phyloP scores from a whole-genome alignment of 2,113 vertebrate species.

The Chionodraco myersi region DNA sequence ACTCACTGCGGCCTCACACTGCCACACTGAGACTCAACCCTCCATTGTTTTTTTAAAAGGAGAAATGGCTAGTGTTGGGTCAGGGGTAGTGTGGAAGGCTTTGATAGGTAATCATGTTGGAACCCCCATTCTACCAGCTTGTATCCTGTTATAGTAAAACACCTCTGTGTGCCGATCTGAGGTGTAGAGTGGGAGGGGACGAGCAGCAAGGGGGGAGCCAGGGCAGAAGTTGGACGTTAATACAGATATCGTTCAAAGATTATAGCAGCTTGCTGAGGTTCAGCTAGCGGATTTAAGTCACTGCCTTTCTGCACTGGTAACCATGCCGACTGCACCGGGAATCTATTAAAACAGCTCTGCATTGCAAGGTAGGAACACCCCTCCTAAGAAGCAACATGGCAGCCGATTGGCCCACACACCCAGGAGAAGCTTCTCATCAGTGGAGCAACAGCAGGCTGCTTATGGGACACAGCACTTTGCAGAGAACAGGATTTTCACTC shows the following conservation, averaged over 20 bases:
- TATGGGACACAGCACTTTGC: conserved; percentile 68
- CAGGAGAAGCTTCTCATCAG: conserved; percentile 81
- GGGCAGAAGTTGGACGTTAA: conserved; percentile 74
- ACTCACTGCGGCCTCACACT: conserved; percentile 21
- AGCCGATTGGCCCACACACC: conserved; percentile 70
- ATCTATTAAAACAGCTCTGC: conserved; percentile 79
- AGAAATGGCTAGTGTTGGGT: conserved; percentile 60
- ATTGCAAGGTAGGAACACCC: conserved; percentile 71
- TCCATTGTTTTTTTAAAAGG: conserved; percentile 57
- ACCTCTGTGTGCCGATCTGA: conserved; percentile 62
- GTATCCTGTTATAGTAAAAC: conserved; percentile 65
- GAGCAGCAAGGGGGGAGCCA: conserved; percentile 41
- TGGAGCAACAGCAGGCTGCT: conserved; percentile 72
- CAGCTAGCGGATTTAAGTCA: conserved; percentile 74
- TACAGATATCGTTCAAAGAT: conserved; percentile 80
- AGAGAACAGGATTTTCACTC: conserved; percentile 61
- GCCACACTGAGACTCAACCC: conserved; percentile 40
- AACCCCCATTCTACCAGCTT: conserved; percentile 70
- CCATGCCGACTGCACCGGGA: conserved; percentile 80
- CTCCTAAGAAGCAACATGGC: conserved; percentile 59
- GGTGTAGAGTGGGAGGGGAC: conserved; percentile 33
- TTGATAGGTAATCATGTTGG: conserved; percentile 73
- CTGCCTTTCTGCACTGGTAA: conserved; percentile 70
- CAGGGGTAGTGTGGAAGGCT: conserved; percentile 68
- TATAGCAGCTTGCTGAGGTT: conserved; percentile 77